A percentile compares a stretch with the other conserved stretches of the same genome.
Conservation (phyloP, 2,797 vertebrate species). For the Neosalanx taihuensis region DNA sequence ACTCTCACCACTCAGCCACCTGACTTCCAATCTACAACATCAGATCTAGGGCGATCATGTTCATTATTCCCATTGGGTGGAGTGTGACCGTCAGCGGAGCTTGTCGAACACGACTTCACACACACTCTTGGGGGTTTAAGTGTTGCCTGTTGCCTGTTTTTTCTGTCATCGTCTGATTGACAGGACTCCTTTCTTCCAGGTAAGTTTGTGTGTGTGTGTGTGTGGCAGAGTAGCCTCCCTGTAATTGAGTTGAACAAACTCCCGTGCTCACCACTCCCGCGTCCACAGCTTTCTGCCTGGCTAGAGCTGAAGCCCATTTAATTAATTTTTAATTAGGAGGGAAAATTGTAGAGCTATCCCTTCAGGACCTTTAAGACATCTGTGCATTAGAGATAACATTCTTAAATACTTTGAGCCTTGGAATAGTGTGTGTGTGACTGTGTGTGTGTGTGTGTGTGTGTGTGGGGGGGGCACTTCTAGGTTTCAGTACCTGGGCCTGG, state of each 20-base stretch:
- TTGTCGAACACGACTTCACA: not conserved
- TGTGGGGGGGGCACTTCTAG: slow-evolving; percentile 25
- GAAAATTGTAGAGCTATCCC: slow-evolving; percentile 73
- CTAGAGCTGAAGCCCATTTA: slow-evolving; percentile 72
- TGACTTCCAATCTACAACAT: too few species aligned
- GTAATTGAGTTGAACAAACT: slow-evolving; percentile 78
- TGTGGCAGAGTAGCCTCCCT: slow-evolving; percentile 42
- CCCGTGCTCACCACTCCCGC: slow-evolving; percentile 64
- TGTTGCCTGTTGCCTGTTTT: not conserved
- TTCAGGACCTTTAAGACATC: slow-evolving; percentile 76
- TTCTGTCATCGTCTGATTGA: not conserved
- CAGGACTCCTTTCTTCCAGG: not conserved
- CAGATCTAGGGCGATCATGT: too few species aligned
- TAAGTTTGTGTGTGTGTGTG: not conserved
- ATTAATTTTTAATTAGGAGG: slow-evolving; percentile 81
- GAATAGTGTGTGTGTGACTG: slow-evolving; percentile 15
- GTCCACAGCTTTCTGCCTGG: slow-evolving; percentile 70
- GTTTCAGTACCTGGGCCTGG: not conserved
- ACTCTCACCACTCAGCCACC: too few species aligned
- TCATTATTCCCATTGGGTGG: too few species aligned
- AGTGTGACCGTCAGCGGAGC: too few species aligned
- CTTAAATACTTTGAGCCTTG: slow-evolving; percentile 72
- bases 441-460: not conserved
- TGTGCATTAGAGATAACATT: slow-evolving; percentile 79
- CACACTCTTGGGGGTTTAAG: not conserved